phyloP scores from a whole-genome alignment of 2,888 invertebrate genomes.

The Magallana nippona region DNA sequence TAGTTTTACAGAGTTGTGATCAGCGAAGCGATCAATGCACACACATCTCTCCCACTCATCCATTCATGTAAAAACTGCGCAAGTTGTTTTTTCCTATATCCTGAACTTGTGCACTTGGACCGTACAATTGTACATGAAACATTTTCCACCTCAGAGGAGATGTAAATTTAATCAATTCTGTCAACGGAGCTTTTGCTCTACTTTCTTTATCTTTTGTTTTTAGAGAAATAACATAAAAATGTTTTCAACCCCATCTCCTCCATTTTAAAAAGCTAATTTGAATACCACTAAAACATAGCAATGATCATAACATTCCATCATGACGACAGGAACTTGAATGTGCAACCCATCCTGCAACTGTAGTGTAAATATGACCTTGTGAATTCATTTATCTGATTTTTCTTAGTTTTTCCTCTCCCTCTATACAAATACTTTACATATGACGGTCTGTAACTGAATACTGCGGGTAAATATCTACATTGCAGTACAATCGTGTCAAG shows the following conservation, averaged over 20 bases:
- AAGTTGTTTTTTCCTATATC: slow-evolving; percentile 28
- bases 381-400: no score
- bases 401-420: no score
- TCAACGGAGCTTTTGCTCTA: slow-evolving; percentile 1
- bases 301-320: background rate
- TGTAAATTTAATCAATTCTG: slow-evolving; percentile 9
- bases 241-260: background rate
- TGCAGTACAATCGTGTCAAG: background rate
- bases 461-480: background rate
- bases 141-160: slow-evolving; percentile 13
- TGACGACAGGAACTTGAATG: no score
- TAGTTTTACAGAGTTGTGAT: slow-evolving; percentile 12
- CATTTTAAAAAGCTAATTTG: background rate
- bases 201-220: slow-evolving; percentile 4
- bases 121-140: slow-evolving; percentile 1
- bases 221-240: background rate
- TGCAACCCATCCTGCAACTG: no score
- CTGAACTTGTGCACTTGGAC: slow-evolving; percentile 1
- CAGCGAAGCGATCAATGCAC: slow-evolving; percentile 18
- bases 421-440: no score
- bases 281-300: background rate
- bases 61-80: slow-evolving; percentile 15
- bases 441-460: background rate
- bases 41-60: slow-evolving; percentile 6
- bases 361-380: no score